Conservation (phyloP, 1,140 invertebrate genomes). For the Manduca sexta region DNA sequence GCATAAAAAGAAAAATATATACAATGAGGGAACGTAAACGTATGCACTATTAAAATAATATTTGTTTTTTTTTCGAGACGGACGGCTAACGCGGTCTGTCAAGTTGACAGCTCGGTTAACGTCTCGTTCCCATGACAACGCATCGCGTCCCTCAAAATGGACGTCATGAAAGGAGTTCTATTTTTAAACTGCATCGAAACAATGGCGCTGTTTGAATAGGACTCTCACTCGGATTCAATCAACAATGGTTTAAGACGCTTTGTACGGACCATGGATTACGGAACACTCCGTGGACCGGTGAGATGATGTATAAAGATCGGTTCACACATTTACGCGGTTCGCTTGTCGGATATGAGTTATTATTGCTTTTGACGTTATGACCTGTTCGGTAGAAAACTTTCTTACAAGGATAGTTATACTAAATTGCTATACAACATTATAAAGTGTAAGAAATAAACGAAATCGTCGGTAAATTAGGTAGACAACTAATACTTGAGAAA, state of each 20-base stretch:
- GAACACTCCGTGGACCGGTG: slow-evolving; percentile 1
- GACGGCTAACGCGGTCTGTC: slow-evolving; percentile 6
- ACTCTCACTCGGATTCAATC: slow-evolving; percentile 44
- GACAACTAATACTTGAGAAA: too few species aligned
- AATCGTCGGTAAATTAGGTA: too few species aligned
- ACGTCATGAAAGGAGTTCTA: slow-evolving; percentile 33
- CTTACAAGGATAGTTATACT: too few species aligned
- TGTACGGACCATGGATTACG: slow-evolving; percentile 10
- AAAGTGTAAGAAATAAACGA: too few species aligned
- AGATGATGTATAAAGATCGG: not conserved
- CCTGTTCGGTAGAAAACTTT: too few species aligned
- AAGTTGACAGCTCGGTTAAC: slow-evolving; percentile 15
- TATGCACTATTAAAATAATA: too few species aligned
- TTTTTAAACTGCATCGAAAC: slow-evolving; percentile 44
- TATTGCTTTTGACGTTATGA: too few species aligned
- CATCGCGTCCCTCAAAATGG: slow-evolving; percentile 13
- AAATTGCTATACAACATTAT: too few species aligned
- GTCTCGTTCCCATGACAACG: slow-evolving; percentile 15
- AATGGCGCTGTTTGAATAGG: slow-evolving; percentile 52
- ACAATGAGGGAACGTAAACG: not conserved
- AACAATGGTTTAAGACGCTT: slow-evolving; percentile 32
- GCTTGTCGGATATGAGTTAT: too few species aligned
- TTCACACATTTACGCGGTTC: not conserved
- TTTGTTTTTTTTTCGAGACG: not conserved
- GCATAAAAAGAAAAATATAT: not conserved